These are phyloP conservation scores for Hypanus sabinus DNA, from an alignment of 2,113 vertebrate genomes.

Conservation along the genomic window DNA sequence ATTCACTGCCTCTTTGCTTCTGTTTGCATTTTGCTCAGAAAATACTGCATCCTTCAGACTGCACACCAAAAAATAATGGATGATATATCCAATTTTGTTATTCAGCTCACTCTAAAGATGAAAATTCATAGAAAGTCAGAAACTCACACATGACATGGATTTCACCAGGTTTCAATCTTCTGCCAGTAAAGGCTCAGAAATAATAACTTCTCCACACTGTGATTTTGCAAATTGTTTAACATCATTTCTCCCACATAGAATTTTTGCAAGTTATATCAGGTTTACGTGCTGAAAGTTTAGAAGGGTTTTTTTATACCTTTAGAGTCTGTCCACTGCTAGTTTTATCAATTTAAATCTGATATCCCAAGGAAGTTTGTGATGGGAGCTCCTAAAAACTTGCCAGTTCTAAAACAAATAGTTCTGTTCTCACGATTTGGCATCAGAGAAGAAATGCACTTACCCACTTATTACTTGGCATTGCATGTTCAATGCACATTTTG, in stretches of 20 bases:
- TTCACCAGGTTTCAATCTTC: background rate
- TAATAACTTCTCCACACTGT: background rate
- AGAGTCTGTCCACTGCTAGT: background rate
- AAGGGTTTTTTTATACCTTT: background rate
- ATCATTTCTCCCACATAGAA: background rate
- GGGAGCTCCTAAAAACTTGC: background rate
- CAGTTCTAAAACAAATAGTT: background rate
- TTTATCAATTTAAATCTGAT: background rate
- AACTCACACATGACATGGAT: background rate
- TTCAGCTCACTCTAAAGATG: background rate
- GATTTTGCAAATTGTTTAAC: background rate
- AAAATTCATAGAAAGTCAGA: background rate
- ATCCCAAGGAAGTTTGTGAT: background rate
- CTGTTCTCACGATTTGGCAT: background rate
- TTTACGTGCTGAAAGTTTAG: background rate
- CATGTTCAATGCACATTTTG: no score
- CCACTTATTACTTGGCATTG: background rate
- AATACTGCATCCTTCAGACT: background rate
- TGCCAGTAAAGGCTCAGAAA: background rate
- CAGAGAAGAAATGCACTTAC: background rate
- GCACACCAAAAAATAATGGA: background rate
- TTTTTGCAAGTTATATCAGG: background rate
- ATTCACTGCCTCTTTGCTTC: background rate
- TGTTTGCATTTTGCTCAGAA: background rate
- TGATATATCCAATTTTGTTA: background rate